Evolutionary conservation across 2,797 vertebrate genomes (phyloP), one percentile per base, ranked within the genome.

Genomic region (Thripadectes ignobilis): DNA sequence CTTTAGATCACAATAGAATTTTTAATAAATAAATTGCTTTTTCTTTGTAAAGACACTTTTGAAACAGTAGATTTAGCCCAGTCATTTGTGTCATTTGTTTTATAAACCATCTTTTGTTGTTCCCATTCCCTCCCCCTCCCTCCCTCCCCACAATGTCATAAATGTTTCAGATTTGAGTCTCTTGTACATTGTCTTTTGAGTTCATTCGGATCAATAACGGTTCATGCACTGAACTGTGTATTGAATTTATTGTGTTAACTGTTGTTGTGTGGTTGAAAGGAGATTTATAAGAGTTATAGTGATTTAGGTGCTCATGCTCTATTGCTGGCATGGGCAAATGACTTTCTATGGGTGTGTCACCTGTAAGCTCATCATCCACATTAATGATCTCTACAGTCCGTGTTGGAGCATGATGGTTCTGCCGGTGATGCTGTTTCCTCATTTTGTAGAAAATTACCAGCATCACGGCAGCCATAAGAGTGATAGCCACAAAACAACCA

Each of bases 101-200:
- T 98, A 98, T 98, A 98, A 98, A 99, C 96, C 97, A 98, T 98
- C 98, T 98, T 95, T 98, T 93, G 95, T 98, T 97, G 96, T 97
- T 45, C 62, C 62, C 62, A 45, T 93, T 95, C 94, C 97, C 30
- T 32, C 52, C 95, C 96, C 97, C 26, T 29, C 49, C 97, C 26
- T 29, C 49, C 96, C 97, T 88, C 94, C 98, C 97, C 95, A 83
- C 98, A 97, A 97, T 96, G 98, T 97, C 98, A 97, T 97, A 97
- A 98, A 98, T 97, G 98, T 97, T 97, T 99, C 97, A 99, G 97
- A 99, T 99, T 95, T 99, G 99, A 98, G 99, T 99, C 99, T 99
- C 99, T 99, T 99, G 99, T 97, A 99, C 99, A 98, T 99, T 99
- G 99, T 99, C 99, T 99, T 99, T 99, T 57, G 99, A 99, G 98